Base-by-base conservation (phyloP, 2,888 invertebrate genomes). In the Gandaritis pyraliata region DNA sequence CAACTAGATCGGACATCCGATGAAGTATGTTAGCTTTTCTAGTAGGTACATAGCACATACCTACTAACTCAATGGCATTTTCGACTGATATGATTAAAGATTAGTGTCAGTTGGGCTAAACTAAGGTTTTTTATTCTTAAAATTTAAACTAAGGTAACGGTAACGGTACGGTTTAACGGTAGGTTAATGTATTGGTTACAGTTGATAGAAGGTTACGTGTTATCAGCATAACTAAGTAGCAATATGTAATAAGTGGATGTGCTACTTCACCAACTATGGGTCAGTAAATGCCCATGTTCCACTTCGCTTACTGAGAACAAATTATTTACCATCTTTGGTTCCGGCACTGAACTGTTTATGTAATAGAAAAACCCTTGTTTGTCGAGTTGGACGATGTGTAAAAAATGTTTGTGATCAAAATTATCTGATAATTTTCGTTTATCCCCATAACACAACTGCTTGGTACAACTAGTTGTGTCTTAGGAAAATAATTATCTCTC, bases 271-370 rank as follows among this genome's bases (percentile, higher is more conserved):
- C 36, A 48, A 54, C 46, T 61, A 61, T 53, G 33, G 60, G 51
- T 63, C 66, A 72, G 70, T 73, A 73, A 69, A 47, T 47, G 66
- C 66, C 58, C 30, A 55, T 51, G 23, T 49, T 56, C 13, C 29
- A 47, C 58, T 58, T 58, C 38, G 11, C 23, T 58, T 47, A 30
- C 41, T 50, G 38, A 58, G 50, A 36, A 18, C 18, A 47, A 50
- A 30, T 30, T 13, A 45, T 15, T 41, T 50, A 15, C 6, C 7
- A 18, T 16, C 6, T n/a, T n/a, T 23, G 8, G 47, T 55, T 55
- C 54, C 47, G 55, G 23, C 33, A 36, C 23, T 23, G 30, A 48
- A 48, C 48, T 38, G 38, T 39, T 30, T 56, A 29, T 38, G 46
- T 36, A 54, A 49, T 16, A 10, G 11, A 49, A 49, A 49, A 30